Conservation (phyloP, 2,797 vertebrate genomes). For the Epinephelus malabaricus region DNA sequence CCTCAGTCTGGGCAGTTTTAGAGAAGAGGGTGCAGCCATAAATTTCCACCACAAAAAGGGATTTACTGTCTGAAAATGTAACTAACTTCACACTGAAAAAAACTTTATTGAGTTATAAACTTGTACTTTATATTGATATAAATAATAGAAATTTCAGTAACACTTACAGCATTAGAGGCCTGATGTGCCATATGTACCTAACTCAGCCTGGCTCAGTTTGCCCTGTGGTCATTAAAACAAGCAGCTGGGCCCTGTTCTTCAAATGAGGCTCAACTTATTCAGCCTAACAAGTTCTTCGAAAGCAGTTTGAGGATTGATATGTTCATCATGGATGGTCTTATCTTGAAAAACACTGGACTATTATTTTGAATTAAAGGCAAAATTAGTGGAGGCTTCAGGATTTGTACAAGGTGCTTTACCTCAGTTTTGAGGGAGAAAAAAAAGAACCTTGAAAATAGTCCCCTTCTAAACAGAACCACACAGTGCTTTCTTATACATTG, state of each 20-base stretch:
- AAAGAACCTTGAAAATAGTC: no score
- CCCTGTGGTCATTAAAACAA: background rate
- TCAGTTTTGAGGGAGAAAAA: no score
- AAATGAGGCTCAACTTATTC: no score
- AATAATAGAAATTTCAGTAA: background rate
- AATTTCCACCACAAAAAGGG: slow-evolving; percentile 5
- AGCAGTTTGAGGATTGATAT: no score
- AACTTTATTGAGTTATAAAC: background rate
- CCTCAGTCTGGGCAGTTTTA: slow-evolving; percentile 11
- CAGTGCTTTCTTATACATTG: no score
- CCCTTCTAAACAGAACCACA: no score
- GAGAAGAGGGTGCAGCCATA: slow-evolving; percentile 13
- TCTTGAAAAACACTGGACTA: no score
- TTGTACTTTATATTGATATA: slow-evolving; percentile 13
- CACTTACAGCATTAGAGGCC: slow-evolving; percentile 16
- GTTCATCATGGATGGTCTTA: no score
- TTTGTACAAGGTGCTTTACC: no score
- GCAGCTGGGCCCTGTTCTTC: background rate
- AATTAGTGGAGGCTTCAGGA: no score
- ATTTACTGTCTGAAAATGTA: slow-evolving; percentile 24
- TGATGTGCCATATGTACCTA: slow-evolving; percentile 42
- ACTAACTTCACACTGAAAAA: slow-evolving; percentile 18
- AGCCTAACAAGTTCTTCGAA: no score
- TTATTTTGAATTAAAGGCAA: no score
- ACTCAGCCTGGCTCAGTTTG: background rate